A percentile compares a stretch with the other conserved stretches of the same genome.
Evolutionary conservation across 2,113 vertebrate species (phyloP).

Genomic region (Ctenomys sociabilis): DNA sequence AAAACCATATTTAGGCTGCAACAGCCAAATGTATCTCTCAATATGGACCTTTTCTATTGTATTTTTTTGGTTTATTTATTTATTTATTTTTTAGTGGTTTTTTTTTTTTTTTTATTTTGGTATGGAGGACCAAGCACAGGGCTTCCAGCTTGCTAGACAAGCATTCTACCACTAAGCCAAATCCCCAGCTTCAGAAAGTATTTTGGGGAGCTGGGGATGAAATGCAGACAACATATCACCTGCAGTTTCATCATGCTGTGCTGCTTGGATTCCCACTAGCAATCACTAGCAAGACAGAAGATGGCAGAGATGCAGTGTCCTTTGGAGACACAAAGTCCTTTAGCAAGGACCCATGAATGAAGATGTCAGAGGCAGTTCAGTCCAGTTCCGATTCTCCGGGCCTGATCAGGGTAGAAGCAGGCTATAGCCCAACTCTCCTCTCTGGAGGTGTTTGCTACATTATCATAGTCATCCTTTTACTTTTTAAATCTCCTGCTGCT

Average conservation of each 20-base stretch:
- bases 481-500: not conserved
- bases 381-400: not conserved
- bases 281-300: not conserved
- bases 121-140: no score
- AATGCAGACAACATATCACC: not conserved
- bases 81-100: no score
- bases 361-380: not conserved
- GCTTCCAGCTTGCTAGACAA: no score
- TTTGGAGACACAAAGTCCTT: not conserved
- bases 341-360: not conserved
- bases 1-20: not conserved
- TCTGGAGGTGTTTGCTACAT: not conserved
- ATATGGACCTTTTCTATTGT: not conserved
- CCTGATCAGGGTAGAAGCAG: rapidly evolving
- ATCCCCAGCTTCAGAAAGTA: not conserved
- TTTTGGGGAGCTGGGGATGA: not conserved
- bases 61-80: no score
- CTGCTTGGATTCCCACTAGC: not conserved
- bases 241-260: not conserved
- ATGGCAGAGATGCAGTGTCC: not conserved
- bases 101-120: no score
- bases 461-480: not conserved
- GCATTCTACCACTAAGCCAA: no score
- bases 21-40: not conserved
- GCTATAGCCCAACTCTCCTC: not conserved